Base-by-base conservation (phyloP, 2,888 invertebrate genomes). In the Aleiodes leptofemur region DNA sequence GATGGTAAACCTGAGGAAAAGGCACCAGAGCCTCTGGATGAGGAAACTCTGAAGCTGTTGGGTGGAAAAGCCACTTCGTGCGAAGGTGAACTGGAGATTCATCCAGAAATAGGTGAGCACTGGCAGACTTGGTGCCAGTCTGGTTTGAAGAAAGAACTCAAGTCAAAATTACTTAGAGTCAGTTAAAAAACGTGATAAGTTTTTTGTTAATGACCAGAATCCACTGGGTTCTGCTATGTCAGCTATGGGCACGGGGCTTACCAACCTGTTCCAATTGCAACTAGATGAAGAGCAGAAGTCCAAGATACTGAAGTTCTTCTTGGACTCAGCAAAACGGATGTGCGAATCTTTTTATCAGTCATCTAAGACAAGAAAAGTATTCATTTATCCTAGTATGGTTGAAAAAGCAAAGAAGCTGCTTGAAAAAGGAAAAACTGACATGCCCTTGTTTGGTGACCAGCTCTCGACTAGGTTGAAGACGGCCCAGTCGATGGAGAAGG, bases 401-500 rank as follows among this genome's bases (percentile, higher is more conserved):
- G 76, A 74, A 53, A 74, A 78, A 16, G 64, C 76, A 9, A 78
- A 76, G 29, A 38, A 73, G n/a, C 7, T 78, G 0, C 70, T 79
- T 5, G 76, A 82, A 16, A 73, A 78, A 29, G 71, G 71, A 0
- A 77, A 76, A 55, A 59, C 78, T 0, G 78, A 72, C 29, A 43
- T 50, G 0, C 68, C 76, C 14, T 61, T 81, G 50, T 80, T 77
- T 69, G 80, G 77, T 4, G 72, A 76, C 11, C 72, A 82, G 31
- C 71, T 81, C 3, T 66, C 71, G 7, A 69, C 70, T 56, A 75
- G 77, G 31, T 56, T 79, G 0, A 77, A 76, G 57, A 29, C 56
- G 14, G 78, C 79, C 13, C 77, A 80, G 61, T 73, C 78, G 0
- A 74, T 80, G 11, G 79, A 79, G 51, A 80, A 78, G 59, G 51